Evolutionary conservation across 2,797 vertebrate genomes (phyloP).

Genomic region (Sparidentex hasta): DNA sequence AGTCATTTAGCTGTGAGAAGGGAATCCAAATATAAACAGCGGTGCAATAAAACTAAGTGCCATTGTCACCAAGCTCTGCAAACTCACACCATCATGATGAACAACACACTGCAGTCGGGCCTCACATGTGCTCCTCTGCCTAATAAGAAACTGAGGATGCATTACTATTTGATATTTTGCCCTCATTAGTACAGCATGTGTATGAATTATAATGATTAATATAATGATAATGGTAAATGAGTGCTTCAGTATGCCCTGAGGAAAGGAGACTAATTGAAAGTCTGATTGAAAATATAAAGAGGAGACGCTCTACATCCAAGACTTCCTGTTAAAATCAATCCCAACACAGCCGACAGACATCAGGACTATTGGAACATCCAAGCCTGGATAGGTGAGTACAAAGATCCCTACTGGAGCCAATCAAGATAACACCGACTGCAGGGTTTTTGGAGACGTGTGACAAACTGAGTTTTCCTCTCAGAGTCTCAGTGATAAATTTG

Average conservation of each 20-base stretch:
- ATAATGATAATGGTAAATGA: background rate
- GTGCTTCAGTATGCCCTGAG: background rate
- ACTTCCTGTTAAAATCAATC: constrained; percentile 51
- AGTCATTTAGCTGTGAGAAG: constrained; percentile 70
- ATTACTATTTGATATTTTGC: background rate
- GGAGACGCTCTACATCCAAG: constrained; percentile 13
- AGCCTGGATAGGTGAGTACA: constrained; percentile 36
- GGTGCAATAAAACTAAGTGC: constrained; percentile 73
- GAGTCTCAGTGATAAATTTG: constrained; percentile 33
- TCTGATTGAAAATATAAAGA: constrained; percentile 17
- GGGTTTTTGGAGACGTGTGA: background rate
- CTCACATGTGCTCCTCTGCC: constrained; percentile 28
- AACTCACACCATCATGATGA: constrained; percentile 75
- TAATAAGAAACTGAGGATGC: background rate
- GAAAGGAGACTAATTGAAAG: constrained; percentile 24
- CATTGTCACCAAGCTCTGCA: constrained; percentile 75
- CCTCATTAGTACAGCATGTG: background rate
- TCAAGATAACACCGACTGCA: constrained; percentile 54
- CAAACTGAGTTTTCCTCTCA: constrained; percentile 20
- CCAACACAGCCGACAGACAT: constrained; percentile 5
- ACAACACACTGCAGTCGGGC: constrained; percentile 35
- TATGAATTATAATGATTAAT: background rate
- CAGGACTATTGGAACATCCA: constrained; percentile 33
- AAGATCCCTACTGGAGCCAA: constrained; percentile 50
- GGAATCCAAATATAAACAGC: constrained; percentile 79